phyloP scores from a whole-genome alignment of 2,888 invertebrate genomes.

The Drosophila buzzatii region DNA sequence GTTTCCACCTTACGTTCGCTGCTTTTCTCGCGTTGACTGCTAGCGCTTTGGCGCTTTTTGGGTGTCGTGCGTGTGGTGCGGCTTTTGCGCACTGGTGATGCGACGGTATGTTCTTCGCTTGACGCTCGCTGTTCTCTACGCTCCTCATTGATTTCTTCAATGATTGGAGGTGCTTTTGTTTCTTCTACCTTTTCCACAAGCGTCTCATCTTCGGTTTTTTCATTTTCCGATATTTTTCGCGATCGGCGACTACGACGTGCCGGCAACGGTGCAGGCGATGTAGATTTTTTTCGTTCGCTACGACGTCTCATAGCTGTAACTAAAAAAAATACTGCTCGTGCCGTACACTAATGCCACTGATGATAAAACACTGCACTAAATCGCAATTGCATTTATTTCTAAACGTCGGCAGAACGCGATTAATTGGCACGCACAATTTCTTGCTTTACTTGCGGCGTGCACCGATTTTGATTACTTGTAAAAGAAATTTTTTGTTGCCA shows the following conservation, averaged over 20 bases:
- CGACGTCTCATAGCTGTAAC: slow-evolving; percentile 89
- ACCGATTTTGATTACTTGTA: slow-evolving; percentile 36
- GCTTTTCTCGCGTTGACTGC: slow-evolving; percentile 76
- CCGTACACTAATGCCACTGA: slow-evolving; percentile 42
- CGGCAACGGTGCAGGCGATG: slow-evolving; percentile 87
- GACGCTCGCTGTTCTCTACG: slow-evolving; percentile 52
- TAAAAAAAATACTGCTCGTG: slow-evolving; percentile 35
- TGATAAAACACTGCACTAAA: slow-evolving; percentile 42
- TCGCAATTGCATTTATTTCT: slow-evolving; percentile 41
- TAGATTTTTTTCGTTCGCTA: slow-evolving; percentile 89
- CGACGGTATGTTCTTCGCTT: slow-evolving; percentile 67
- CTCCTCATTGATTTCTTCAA: slow-evolving; percentile 62
- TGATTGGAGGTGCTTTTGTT: slow-evolving; percentile 34
- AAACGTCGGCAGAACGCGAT: slow-evolving; percentile 2
- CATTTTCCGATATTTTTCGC: slow-evolving; percentile 72
- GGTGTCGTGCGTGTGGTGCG: slow-evolving; percentile 71
- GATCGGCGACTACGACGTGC: slow-evolving; percentile 79
- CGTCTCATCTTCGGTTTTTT: slow-evolving; percentile 64
- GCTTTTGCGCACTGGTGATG: slow-evolving; percentile 65
- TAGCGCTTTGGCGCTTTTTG: slow-evolving; percentile 59
- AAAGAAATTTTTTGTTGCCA: slow-evolving; percentile 58
- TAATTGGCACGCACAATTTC: slow-evolving; percentile 14
- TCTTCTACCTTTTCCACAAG: slow-evolving; percentile 51
- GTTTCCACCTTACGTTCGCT: slow-evolving; percentile 85
- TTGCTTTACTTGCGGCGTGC: slow-evolving; percentile 28